Evolutionary conservation across 35 echinoderm and acorn worm species (phyloP), one percentile per base, ranked within the genome.

Genomic region (Eucidaris tribuloides): DNA sequence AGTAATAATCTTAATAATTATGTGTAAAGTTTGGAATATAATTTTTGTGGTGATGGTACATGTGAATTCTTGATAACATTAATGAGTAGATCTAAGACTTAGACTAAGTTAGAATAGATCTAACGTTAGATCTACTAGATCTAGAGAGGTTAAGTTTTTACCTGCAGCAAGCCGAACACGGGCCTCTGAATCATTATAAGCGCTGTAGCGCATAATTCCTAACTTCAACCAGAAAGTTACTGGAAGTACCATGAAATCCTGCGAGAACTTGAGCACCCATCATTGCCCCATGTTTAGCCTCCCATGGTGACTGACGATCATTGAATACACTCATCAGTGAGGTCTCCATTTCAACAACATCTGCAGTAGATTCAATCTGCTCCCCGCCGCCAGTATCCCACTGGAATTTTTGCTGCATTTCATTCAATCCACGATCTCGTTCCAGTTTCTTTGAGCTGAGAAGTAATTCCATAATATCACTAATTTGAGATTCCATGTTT

Each of bases 91-190:
- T 49, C n/a, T n/a, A 50, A 79, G 32, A n/a, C 32, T 20, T 58
- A 22, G n/a, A 19, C 20, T 5, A 19, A 3, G 6, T 0, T 22
- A 48, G 18, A n/a, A 24, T 17, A 20, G n/a, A 48, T 11, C 17
- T 15, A 15, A 79, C 20, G 30, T 25, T 62, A 11, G 5, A 71
- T 27, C 9, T 11, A 17, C 27, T 30, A 50, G n/a, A n/a, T n/a
- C n/a, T n/a, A n/a, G n/a, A n/a, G n/a, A n/a, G n/a, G n/a, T 42
- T 42, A 31, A 13, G 7, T 52, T 77, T 64, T 81, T 91, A 97
- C 94, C 94, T 56, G 94, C 89, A 46, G 82, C 90, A 54, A 92
- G 52, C 46, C 94, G 44, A n/a, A 97, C 94, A 48, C 94, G 83
- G 3, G 86, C 89, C 54, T 97, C 94, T 13, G 44, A 52, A 34